Conservation (phyloP, 2,888 invertebrate species). For the Mythimna albipuncta region DNA sequence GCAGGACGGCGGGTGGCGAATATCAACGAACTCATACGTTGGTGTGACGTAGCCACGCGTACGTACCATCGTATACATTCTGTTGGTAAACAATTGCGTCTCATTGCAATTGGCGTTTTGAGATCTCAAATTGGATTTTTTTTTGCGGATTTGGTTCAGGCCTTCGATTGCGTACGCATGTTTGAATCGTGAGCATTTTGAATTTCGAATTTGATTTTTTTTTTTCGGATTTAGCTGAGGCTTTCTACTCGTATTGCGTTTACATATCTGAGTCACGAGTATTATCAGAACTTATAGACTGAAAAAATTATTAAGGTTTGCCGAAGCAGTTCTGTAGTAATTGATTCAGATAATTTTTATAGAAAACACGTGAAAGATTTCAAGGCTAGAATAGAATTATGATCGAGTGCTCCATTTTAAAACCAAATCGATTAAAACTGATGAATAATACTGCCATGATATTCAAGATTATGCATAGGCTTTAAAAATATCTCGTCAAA, state of each 20-base stretch:
- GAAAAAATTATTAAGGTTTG: neutral
- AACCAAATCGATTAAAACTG: neutral
- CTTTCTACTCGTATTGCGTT: neutral
- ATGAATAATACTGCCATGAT: neutral
- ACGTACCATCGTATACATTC: conserved; percentile 81
- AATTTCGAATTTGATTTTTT: conserved; percentile 32
- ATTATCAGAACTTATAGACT: neutral
- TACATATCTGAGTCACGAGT: neutral
- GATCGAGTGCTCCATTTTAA: neutral
- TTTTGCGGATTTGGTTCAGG: conserved; percentile 21
- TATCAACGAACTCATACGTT: conserved; percentile 89
- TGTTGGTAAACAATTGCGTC: conserved; percentile 89
- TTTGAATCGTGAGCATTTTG: neutral
- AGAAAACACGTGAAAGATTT: conserved; percentile 2
- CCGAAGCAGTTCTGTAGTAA: neutral
- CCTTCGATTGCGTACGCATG: neutral
- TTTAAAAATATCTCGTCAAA: conserved; percentile 28
- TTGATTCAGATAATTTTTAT: neutral
- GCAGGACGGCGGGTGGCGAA: conserved; percentile 74
- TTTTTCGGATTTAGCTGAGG: conserved; percentile 22
- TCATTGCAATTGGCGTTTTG: conserved; percentile 65
- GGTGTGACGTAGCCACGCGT: conserved; percentile 84
- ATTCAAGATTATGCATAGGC: neutral
- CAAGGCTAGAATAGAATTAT: neutral
- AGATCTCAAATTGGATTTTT: conserved; percentile 35